These are phyloP conservation scores for Tetramorium alpestre DNA, from an alignment of 1,140 invertebrate genomes.

Conservation along the genomic window DNA sequence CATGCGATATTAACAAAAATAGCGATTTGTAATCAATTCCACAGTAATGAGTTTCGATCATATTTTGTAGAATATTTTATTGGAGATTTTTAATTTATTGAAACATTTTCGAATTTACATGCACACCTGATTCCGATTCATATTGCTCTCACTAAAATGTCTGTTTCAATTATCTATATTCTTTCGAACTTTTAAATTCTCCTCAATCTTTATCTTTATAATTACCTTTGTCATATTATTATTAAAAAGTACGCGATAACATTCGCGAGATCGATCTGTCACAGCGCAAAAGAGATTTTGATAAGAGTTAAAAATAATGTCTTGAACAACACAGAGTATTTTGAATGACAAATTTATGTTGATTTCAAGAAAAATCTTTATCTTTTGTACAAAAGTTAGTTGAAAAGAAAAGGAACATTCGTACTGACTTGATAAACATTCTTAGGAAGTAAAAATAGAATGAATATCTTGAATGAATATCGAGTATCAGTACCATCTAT, in stretches of 20 bases:
- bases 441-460: not conserved
- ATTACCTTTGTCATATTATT: not conserved
- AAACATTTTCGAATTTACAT: too few species aligned
- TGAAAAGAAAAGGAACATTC: not conserved
- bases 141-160: not conserved
- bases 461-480: not conserved
- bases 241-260: not conserved
- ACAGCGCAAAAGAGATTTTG: not conserved
- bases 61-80: not conserved
- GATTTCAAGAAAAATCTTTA: not conserved
- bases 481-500: not conserved
- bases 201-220: not conserved
- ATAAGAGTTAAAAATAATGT: not conserved
- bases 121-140: too few species aligned
- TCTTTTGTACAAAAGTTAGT: slow-evolving; percentile 16
- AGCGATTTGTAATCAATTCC: not conserved
- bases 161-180: not conserved
- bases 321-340: not conserved
- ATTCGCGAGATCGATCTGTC: not conserved
- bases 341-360: not conserved
- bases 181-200: not conserved
- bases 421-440: not conserved
- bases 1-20: not conserved
- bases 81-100: too few species aligned
- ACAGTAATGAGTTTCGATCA: not conserved